A percentile compares a stretch with the other conserved stretches of the same genome.
Conservation (phyloP, 2,888 invertebrate species). For the Thymelicus sylvestris region DNA sequence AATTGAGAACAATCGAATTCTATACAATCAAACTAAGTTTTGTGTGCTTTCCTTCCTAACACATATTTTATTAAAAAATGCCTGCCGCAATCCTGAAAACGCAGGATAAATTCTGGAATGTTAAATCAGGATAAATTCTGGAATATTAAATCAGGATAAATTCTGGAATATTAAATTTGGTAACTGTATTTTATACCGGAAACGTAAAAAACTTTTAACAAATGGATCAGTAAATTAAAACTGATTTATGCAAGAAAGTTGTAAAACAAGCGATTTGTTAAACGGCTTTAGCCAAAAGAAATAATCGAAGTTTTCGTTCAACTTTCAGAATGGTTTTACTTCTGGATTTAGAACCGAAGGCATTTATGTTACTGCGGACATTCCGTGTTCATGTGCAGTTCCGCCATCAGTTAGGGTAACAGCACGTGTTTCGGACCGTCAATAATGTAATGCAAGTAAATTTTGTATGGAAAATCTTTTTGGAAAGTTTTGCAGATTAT, state of each 20-base stretch:
- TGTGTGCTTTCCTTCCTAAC: too few relatives aligned
- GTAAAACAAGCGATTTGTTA: constrained; percentile 16
- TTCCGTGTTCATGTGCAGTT: constrained; percentile 2
- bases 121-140: too few relatives aligned
- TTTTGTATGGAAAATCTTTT: too few relatives aligned
- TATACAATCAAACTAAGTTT: too few relatives aligned
- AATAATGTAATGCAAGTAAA: too few relatives aligned
- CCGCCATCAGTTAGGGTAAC: not conserved
- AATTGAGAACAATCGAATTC: too few relatives aligned
- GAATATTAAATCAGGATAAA: too few relatives aligned
- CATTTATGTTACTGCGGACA: constrained; percentile 9
- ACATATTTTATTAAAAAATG: too few relatives aligned
- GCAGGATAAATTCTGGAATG: too few relatives aligned
- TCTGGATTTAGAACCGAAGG: constrained; percentile 6
- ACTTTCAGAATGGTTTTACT: constrained; percentile 10
- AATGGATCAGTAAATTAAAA: constrained; percentile 5
- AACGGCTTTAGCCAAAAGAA: constrained; percentile 10
- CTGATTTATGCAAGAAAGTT: constrained; percentile 7
- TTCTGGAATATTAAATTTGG: too few relatives aligned
- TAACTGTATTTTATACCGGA: not conserved
- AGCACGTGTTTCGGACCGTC: not conserved
- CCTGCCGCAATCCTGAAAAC: too few relatives aligned
- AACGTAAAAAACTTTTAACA: not conserved
- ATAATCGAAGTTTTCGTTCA: constrained; percentile 7
- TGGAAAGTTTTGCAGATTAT: too few relatives aligned